Base-by-base conservation (phyloP, 1,140 invertebrate species). In the Uloborus diversus region DNA sequence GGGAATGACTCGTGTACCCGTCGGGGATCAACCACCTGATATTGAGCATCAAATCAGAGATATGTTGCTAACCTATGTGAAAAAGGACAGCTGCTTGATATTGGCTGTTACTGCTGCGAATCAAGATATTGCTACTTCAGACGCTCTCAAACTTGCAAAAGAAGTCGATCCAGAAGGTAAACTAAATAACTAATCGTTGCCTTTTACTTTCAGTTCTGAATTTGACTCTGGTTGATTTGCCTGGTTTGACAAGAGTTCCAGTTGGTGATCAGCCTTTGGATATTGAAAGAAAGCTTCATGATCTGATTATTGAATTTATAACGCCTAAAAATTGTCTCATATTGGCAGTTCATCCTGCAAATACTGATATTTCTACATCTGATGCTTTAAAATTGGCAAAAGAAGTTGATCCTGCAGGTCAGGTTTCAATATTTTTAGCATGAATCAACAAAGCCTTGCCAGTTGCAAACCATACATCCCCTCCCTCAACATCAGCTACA, bases 71-170 rank as follows among this genome's bases (percentile, higher is more conserved):
- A 94, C 96, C 85, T 98, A 96, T 87, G 96, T 98, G 81, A 91
- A 91, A 81, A 93, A 95, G 82, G 96, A 98, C 84, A 96, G 94
- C 71, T 97, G 95, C 87, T 91, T 98, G 57, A 96, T 98, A 86
- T 89, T 98, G 84, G 96, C 96, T 73, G 96, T 98, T n/a, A 97
- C 96, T 25, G 95, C 96, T 62, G 96, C 96, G 73, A 98, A 98
- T 87, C 95, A 94, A 75, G 96, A 98, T 91, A 90, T 98, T 87
- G 96, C 96, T 53, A 98, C 96, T 85, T 97, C 95, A 62, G 96
- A 98, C 91, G 96, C 96, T 69, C 89, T 98, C 2, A 96, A 97
- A 89, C 89, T 98, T 87, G 93, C 96, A 85, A 96, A 96, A 89
- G 94, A 96, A 89, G 94, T 95, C 53, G 96, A 98, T 90, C 93